Percentiles rank a stretch among this genome's conserved stretches.
phyloP scores from a whole-genome alignment of 2,113 vertebrate genomes.

The Petaurus breviceps region DNA sequence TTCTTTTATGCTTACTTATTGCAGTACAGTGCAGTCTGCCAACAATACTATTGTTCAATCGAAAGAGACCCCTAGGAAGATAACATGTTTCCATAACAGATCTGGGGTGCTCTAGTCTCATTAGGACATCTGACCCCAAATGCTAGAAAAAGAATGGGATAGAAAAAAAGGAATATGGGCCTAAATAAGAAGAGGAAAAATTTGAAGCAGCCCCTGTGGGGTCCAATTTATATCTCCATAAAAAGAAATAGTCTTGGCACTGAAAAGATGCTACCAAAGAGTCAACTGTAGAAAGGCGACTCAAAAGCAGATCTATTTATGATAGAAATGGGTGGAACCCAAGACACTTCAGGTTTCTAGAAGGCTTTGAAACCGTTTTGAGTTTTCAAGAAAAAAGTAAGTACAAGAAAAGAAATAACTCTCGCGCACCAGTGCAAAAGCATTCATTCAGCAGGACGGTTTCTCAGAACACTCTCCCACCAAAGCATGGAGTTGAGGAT shows the following conservation, averaged over 20 bases:
- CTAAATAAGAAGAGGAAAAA: neutral
- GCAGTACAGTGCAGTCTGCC: neutral
- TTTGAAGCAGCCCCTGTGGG: neutral
- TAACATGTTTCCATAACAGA: neutral
- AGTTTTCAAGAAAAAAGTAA: neutral
- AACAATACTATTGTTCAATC: neutral
- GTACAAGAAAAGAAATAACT: neutral
- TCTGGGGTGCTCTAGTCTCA: neutral
- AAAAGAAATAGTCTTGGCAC: neutral
- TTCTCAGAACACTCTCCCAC: neutral
- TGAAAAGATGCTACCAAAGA: neutral
- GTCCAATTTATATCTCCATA: neutral
- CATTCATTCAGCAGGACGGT: neutral
- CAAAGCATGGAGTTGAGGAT: neutral
- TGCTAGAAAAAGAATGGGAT: neutral
- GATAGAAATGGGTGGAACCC: neutral
- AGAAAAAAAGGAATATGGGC: neutral
- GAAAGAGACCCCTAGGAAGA: neutral
- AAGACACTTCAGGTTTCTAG: neutral
- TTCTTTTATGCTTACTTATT: neutral
- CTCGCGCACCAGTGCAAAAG: neutral
- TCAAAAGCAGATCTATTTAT: neutral
- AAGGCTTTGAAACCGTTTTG: neutral
- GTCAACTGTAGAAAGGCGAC: neutral
- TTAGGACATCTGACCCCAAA: neutral